Evolutionary conservation across 2,797 vertebrate genomes (phyloP).

Genomic region (Hippopotamyrus pictus): DNA sequence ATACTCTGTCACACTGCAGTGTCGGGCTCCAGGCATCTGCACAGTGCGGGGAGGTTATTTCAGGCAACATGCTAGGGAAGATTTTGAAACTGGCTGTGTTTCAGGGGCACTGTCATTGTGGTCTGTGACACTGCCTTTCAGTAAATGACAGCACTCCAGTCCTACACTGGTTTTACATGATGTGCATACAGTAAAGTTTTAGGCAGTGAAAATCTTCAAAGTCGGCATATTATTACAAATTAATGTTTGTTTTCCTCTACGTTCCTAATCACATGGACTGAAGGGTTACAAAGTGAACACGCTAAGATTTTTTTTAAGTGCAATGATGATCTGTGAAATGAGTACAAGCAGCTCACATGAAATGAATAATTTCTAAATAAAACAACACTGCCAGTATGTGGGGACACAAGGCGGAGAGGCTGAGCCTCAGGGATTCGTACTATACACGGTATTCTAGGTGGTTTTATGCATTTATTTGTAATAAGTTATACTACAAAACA

Average conservation of each 20-base stretch:
- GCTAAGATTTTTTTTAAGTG: conserved; percentile 2
- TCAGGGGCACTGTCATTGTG: conserved; percentile 11
- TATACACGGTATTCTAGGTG: neutral
- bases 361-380: neutral
- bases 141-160: neutral
- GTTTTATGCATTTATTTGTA: conserved; percentile 1
- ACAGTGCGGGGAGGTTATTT: conserved; percentile 29
- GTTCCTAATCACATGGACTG: conserved; percentile 41
- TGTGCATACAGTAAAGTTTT: neutral
- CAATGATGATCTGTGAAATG: neutral
- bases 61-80: conserved; percentile 30
- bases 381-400: conserved; percentile 6
- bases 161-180: neutral
- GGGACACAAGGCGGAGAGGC: neutral
- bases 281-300: neutral
- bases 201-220: neutral
- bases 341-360: neutral
- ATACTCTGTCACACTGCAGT: conserved; percentile 37
- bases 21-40: conserved; percentile 45
- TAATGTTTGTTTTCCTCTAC: conserved; percentile 31
- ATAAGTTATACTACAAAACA: neutral
- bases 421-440: neutral
- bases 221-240: neutral
- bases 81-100: conserved; percentile 37
- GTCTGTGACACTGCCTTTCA: conserved; percentile 32